Evolutionary conservation across 2,888 invertebrate species (phyloP).

Genomic region (Leptinotarsa rubiginosa): DNA sequence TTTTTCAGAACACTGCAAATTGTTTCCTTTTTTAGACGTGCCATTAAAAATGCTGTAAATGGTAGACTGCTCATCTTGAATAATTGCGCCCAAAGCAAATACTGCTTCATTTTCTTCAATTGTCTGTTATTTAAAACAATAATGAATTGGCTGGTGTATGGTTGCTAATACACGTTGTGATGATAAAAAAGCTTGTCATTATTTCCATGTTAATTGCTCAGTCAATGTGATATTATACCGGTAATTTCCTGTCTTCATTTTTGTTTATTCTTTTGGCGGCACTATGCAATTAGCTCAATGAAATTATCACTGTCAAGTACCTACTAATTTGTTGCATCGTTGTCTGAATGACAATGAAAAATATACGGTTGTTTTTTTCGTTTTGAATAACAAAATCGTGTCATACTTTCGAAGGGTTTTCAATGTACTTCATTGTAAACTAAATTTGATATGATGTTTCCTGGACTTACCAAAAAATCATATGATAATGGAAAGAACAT

Average conservation of each 20-base stretch:
- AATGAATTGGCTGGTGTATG: constrained; percentile 35
- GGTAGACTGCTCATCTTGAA: constrained; percentile 30
- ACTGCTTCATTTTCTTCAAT: constrained; percentile 34
- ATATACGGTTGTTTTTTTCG: too few relatives aligned
- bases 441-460: too few relatives aligned
- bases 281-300: constrained; percentile 8
- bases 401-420: too few relatives aligned
- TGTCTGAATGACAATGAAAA: neutral
- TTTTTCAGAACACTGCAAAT: constrained; percentile 35
- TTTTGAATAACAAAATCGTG: too few relatives aligned
- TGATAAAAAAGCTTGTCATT: constrained; percentile 30
- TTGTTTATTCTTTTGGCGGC: constrained; percentile 29
- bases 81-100: constrained; percentile 34
- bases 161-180: constrained; percentile 29
- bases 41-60: constrained; percentile 41
- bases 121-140: constrained; percentile 41
- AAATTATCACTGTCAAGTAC: constrained; percentile 5
- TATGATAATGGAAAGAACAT: too few relatives aligned
- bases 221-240: constrained; percentile 28
- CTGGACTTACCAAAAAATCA: too few relatives aligned
- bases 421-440: too few relatives aligned
- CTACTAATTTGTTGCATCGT: neutral
- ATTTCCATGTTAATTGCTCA: constrained; percentile 35
- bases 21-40: constrained; percentile 37
- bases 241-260: constrained; percentile 32